Conservation (phyloP, 2,888 invertebrate species). For the Stramonita haemastoma region DNA sequence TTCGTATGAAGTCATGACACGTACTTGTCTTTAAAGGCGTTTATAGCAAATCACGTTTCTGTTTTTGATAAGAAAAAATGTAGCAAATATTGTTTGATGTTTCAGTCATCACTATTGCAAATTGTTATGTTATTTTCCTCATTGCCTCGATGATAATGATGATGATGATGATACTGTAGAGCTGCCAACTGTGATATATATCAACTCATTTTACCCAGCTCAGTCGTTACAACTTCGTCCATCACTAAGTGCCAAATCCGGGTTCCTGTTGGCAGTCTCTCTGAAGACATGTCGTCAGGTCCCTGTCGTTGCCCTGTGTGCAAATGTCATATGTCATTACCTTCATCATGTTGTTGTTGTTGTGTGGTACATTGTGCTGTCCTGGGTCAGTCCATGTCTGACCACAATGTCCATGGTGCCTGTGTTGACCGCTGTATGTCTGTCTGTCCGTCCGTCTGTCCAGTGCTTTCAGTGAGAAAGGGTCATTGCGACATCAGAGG, state of each 20-base stretch:
- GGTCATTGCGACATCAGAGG: not conserved
- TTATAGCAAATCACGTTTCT: too few relatives aligned
- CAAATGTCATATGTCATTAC: not conserved
- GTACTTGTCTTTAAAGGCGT: too few relatives aligned
- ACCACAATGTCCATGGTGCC: not conserved
- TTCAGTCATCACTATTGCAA: too few relatives aligned
- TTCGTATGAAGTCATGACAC: too few relatives aligned
- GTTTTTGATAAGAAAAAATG: too few relatives aligned
- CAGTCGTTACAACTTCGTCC: not conserved
- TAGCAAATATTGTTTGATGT: too few relatives aligned
- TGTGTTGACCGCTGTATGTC: not conserved
- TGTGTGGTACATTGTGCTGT: not conserved
- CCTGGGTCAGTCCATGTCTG: not conserved
- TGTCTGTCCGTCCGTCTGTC: not conserved
- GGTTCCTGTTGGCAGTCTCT: not conserved
- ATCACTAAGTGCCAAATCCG: constrained; percentile 18
- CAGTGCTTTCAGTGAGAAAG: not conserved
- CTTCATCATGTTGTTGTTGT: not conserved
- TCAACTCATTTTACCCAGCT: constrained; percentile 11
- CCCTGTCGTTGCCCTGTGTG: not conserved
- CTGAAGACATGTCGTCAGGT: not conserved
- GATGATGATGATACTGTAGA: not conserved
- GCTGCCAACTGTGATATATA: constrained; percentile 24
- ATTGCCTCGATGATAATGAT: not conserved
- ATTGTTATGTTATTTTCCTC: too few relatives aligned